phyloP scores from a whole-genome alignment of 2,888 invertebrate species.

The Pachydiplax longipennis region DNA sequence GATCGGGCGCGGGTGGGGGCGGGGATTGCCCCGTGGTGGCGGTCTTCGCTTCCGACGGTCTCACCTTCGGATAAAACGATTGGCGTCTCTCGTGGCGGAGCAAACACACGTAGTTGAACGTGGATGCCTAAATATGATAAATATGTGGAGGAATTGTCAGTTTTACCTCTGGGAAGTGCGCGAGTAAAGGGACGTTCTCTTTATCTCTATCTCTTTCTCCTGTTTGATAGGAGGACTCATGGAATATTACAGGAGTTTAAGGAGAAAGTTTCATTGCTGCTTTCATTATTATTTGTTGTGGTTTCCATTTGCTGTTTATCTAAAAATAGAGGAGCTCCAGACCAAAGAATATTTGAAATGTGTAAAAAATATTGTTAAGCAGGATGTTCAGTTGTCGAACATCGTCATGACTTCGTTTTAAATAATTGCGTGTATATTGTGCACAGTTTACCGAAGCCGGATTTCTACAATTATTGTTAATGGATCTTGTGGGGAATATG shows the following conservation, averaged over 20 bases:
- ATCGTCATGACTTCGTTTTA: not conserved
- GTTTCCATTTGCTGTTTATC: constrained; percentile 16
- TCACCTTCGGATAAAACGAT: not conserved
- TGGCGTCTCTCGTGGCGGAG: not conserved
- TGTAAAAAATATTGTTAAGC: constrained; percentile 37
- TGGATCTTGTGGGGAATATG: not conserved
- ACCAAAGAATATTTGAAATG: constrained; percentile 9
- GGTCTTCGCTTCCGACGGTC: not conserved
- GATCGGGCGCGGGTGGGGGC: not conserved
- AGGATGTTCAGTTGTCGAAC: constrained; percentile 13
- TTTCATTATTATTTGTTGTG: constrained; percentile 34
- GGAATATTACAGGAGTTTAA: constrained; percentile 7
- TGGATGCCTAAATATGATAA: not conserved
- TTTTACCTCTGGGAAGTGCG: constrained; percentile 11
- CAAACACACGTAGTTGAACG: not conserved
- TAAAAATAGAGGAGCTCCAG: constrained; percentile 21
- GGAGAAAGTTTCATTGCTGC: constrained; percentile 4
- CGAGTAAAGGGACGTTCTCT: not conserved
- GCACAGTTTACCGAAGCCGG: constrained; percentile 13
- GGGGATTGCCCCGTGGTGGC: not conserved
- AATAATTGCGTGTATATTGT: constrained; percentile 26
- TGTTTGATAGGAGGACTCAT: constrained; percentile 3
- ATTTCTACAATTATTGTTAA: constrained; percentile 34
- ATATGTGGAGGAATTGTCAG: not conserved
- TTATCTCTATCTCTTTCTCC: constrained; percentile 1